Base-by-base conservation (phyloP, 2,113 vertebrate genomes). In the Odobenus rosmarus region DNA sequence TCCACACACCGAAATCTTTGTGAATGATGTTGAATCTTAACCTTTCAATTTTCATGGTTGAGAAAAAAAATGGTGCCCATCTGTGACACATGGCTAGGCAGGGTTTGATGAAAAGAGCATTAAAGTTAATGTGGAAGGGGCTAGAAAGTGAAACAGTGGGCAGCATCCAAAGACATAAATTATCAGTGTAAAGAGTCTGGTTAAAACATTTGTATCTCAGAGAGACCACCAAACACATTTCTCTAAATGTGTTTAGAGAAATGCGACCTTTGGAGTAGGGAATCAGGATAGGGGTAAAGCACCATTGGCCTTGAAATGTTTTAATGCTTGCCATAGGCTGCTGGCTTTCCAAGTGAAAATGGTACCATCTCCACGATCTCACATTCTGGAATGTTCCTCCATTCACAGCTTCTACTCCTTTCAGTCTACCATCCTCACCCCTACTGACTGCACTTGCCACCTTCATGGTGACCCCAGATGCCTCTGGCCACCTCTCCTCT, bases 331-430 rank as follows among this genome's bases (percentile, higher is more conserved):
- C 33, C 2, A 4, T 3, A 53, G 33, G 3, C 59, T 72, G 53
- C 59, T 28, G n/a, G 39, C 10, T 64, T 80, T 76, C 36, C 9
- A 59, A 88, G 14, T 5, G 33, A 62, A 81, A 61, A 36, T 64
- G 12, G 14, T 18, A 3, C 36, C 14, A 1, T 86, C 31, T 14
- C 7, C 15, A 86, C 7, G 53, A 67, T 15, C 23, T 59, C 62
- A 51, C 11, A 57, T 96, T 91, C 85, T 8, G 4, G 46, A 92
- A 93, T 46, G 39, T 93, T 95, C 59, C 61, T 91, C 71, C 62
- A 2, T 21, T 15, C 23, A 46, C 1, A 11, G 7, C 24, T 26
- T n/a, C 21, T 5, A 9, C 11, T 80, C 6, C 24, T 80, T 84
- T 36, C 19, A 1, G 7, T 24, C 62, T 18, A 36, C 23, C 62